Evolutionary conservation across 1,140 invertebrate genomes (phyloP), one percentile per base, ranked within the genome.

Genomic region (Theocolax elegans): DNA sequence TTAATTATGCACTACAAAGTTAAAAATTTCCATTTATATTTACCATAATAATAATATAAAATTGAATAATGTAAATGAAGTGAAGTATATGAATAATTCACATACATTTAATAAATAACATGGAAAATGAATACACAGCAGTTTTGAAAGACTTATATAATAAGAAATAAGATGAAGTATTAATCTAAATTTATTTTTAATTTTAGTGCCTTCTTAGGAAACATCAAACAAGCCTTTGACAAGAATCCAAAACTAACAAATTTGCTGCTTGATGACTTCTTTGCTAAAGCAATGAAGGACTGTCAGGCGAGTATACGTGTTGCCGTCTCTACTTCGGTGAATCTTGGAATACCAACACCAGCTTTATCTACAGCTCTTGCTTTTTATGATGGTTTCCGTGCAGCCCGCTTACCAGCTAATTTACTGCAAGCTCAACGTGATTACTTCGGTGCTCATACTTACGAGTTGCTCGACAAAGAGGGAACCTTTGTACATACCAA

Each of bases 361-460:
- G 94, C 95, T 0, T 91, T 99, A 72, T 93, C 92, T 25, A 92
- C 97, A 8, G 98, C 98, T 0, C 86, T 99, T 6, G 93, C 97
- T 4, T 99, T 99, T 87, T 99, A 96, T 83, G 98, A 99, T 86
- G 97, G 98, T 2, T 99, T 96, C 82, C 89, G 96, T 49, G 90
- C 91, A 13, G 90, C 85, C 29, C 85, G 89, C 56, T 85, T 98
- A 35, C 96, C 97, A 2, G 96, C 97, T 10, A 98, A 99, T 85
- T 86, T 99, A 23, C 89, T 99, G 67, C 89, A 97, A 90, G 98
- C 98, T 0, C 97, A 99, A 85, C 87, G 98, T 46, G 98, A 99
- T 85, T 99, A 98, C 81, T 99, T 99, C 83, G 98, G 98, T 0
- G 98, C 98, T 0, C 98, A 99, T 83, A 99, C 97, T 0, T 99